Base-by-base conservation (phyloP, 1,140 invertebrate genomes). In the Myzus persicae region DNA sequence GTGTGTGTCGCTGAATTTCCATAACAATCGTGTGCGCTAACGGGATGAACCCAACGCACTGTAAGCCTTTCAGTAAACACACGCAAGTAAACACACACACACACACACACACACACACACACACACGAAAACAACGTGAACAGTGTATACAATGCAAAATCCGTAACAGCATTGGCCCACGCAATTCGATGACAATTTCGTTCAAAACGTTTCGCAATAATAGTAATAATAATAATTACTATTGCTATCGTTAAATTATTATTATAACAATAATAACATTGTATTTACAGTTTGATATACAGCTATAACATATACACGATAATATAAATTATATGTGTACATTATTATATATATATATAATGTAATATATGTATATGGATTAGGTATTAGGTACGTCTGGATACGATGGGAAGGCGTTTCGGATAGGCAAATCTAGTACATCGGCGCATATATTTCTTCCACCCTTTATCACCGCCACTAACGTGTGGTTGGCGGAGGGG, bases 391-490 rank as follows among this genome's bases (percentile, higher is more conserved):
- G 81, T 22, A 20, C 42, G 44, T 87, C 85, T 44, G 42, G 31
- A 51, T 51, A 36, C 36, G 48, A 38, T 31, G 38, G 48, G 26
- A 40, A 82, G 91, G 91, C 91, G 91, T 92, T 82, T 82, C 76
- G 76, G 2, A 82, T 92, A 92, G 91, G 91, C 91, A 92, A 92
- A 36, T 82, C 76, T 48, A 82, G 31, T 91, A 44, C 67, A 38
- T 36, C 67, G 5, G n/a, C 76, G 91, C 59, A 67, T 91, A 46
- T 76, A 44, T 81, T n/a, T 76, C 59, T 76, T 88, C 31, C 40
- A 38, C 40, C 42, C 84, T 26, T 31, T 18, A n/a, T 76, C 59
- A 31, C 40, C 31, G 31, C 8, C 14, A 26, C 40, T 26, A 6
- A 20, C 31, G 11, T 6, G 31, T 7, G n/a, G 14, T 1, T 18